Evolutionary conservation across 2,113 vertebrate species (phyloP), one percentile per base, ranked within the genome.

Genomic region (Ciconia stormi): DNA sequence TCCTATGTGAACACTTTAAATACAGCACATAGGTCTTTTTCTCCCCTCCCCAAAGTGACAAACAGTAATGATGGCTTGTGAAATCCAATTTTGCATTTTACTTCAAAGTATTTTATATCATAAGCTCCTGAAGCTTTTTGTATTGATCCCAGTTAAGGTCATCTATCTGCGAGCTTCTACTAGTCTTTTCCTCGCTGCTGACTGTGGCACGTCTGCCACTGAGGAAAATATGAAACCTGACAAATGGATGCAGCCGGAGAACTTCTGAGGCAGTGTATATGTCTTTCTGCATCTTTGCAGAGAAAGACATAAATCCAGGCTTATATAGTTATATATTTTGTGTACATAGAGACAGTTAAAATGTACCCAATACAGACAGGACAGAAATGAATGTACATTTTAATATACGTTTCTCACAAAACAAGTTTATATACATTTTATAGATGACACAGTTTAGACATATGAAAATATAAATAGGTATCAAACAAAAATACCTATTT

Each of bases 31-130:
- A 44, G 38, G 34, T 61, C 74, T 77, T 71, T 88, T 44, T 69
- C 42, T 78, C 63, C 81, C 92, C 76, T 87, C 83, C 95, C 81
- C 46, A 25, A 65, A 87, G 76, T 72, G 90, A 73, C 90, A 92
- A 91, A 87, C 32, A 61, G 91, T 67, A 76, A 79, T 42, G 66
- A 89, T 58, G 72, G 55, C 84, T 91, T 71, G 66, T 79, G 87
- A 96, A 93, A 95, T 59, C 62, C 59, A 56, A 16, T 71, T 96
- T 87, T 90, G 79, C 88, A 36, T 90, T 96, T 97, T 50, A 66
- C 88, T 93, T 96, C 94, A 87, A 95, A 95, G 84, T 62, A 46
- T 32, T 96, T 86, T 67, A 76, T 91, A 87, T 92, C 85, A 86
- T 92, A 21, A 92, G 71, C 86, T 96, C 82, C 92, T 80, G 32